Evolutionary conservation across 2,888 invertebrate species (phyloP).

Genomic region (Plebejus argus): DNA sequence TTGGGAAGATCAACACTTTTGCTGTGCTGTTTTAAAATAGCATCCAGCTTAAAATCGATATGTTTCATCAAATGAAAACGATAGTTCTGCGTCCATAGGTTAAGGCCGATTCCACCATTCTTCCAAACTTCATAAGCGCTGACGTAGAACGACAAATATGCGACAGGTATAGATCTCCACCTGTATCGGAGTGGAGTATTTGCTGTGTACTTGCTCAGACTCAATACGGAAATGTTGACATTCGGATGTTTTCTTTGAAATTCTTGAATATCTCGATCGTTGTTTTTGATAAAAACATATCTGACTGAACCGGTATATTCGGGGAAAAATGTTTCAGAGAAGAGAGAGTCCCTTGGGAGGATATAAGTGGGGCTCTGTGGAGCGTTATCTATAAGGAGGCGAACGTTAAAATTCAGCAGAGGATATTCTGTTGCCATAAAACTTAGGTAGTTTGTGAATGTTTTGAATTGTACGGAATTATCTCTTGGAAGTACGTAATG

Average conservation of each 20-base stretch:
- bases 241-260: constrained; percentile 63
- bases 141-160: constrained; percentile 72
- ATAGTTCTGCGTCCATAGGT: constrained; percentile 55
- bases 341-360: constrained; percentile 46
- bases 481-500: constrained; percentile 59
- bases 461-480: constrained; percentile 49
- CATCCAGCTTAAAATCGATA: constrained; percentile 51
- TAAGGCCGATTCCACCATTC: constrained; percentile 75
- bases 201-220: constrained; percentile 68
- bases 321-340: constrained; percentile 54
- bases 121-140: constrained; percentile 79
- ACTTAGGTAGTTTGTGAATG: constrained; percentile 59
- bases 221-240: constrained; percentile 64
- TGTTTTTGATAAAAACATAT: constrained; percentile 48
- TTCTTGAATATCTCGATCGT: constrained; percentile 51
- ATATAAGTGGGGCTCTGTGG: constrained; percentile 41
- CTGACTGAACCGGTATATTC: constrained; percentile 44
- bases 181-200: constrained; percentile 71
- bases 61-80: constrained; percentile 48
- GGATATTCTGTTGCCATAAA: constrained; percentile 60
- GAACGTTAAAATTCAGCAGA: constrained; percentile 55
- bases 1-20: constrained; percentile 59
- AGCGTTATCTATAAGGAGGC: constrained; percentile 65
- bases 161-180: constrained; percentile 71
- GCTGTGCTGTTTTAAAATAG: constrained; percentile 64